These are phyloP conservation scores for Xanthia icteritia DNA, from an alignment of 2,888 invertebrate species.

Conservation along the genomic window DNA sequence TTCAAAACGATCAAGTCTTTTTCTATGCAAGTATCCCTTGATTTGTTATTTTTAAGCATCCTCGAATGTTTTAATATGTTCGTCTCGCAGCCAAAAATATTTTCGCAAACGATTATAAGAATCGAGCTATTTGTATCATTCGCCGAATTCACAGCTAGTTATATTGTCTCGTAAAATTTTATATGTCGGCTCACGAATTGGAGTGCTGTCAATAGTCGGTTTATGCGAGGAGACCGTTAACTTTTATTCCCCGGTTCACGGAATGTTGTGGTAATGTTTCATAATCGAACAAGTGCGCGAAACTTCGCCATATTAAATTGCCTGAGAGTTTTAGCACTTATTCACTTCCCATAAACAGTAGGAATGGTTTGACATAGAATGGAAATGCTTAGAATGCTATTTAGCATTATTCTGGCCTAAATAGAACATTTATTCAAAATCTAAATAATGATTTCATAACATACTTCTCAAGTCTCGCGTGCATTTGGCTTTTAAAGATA, in stretches of 20 bases:
- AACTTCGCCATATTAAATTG: conserved; percentile 19
- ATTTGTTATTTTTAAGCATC: conserved; percentile 3
- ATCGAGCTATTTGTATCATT: conserved; percentile 49
- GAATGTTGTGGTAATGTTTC: conserved; percentile 52
- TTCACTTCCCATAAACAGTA: neutral
- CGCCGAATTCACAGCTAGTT: conserved; percentile 52
- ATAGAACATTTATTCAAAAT: neutral
- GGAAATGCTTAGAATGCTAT: neutral
- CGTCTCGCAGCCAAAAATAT: conserved; percentile 18
- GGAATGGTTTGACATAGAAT: neutral
- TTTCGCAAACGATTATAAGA: conserved; percentile 39
- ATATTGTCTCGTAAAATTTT: conserved; percentile 58
- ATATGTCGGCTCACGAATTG: conserved; percentile 55
- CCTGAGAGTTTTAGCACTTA: conserved; percentile 1
- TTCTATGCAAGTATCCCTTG: neutral
- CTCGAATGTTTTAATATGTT: conserved; percentile 4
- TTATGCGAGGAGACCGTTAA: conserved; percentile 68
- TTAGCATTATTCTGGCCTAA: neutral
- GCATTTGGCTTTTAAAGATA: neutral
- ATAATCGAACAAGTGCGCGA: conserved; percentile 38
- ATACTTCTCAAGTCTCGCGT: neutral
- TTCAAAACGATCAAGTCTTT: conserved; percentile 4
- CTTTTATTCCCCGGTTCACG: conserved; percentile 66
- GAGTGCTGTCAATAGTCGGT: conserved; percentile 58
- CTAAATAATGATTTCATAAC: neutral